These are phyloP conservation scores for Austrolebias charrua DNA, from an alignment of 2,797 vertebrate species.

Conservation along the genomic window DNA sequence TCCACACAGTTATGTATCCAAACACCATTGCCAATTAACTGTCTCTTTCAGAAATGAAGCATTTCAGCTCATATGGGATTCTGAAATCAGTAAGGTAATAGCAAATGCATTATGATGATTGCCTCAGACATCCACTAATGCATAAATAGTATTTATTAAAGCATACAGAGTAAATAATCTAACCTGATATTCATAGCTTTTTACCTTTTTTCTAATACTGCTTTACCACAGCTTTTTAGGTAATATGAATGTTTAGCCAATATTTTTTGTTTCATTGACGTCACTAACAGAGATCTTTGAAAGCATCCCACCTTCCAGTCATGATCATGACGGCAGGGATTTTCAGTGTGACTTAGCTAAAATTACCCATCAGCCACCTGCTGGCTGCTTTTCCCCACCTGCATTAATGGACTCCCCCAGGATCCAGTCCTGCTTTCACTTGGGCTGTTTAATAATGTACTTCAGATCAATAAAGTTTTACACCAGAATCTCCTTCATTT, in stretches of 20 bases:
- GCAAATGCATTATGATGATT: not conserved
- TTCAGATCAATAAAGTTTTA: slow-evolving; percentile 1
- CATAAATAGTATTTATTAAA: not conserved
- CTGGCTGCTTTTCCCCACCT: slow-evolving; percentile 10
- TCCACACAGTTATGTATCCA: not conserved
- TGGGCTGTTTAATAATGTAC: not conserved
- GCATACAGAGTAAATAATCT: not conserved
- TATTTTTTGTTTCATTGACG: slow-evolving; percentile 1
- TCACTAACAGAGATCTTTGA: not conserved
- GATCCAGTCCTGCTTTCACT: slow-evolving; percentile 1
- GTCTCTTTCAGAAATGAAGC: not conserved
- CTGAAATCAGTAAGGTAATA: not conserved
- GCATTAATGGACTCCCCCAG: not conserved
- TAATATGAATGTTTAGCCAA: not conserved
- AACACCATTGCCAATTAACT: not conserved
- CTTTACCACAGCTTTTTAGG: not conserved
- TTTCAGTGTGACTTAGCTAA: not conserved
- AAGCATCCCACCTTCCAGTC: not conserved
- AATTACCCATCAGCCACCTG: slow-evolving; percentile 27
- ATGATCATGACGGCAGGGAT: slow-evolving; percentile 4
- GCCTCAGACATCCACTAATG: not conserved
- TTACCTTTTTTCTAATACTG: not conserved
- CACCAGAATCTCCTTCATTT: not conserved
- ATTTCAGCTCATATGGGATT: not conserved
- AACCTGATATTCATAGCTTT: not conserved